Evolutionary conservation across 2,113 vertebrate genomes (phyloP).

Genomic region (Carettochelys insculpta): DNA sequence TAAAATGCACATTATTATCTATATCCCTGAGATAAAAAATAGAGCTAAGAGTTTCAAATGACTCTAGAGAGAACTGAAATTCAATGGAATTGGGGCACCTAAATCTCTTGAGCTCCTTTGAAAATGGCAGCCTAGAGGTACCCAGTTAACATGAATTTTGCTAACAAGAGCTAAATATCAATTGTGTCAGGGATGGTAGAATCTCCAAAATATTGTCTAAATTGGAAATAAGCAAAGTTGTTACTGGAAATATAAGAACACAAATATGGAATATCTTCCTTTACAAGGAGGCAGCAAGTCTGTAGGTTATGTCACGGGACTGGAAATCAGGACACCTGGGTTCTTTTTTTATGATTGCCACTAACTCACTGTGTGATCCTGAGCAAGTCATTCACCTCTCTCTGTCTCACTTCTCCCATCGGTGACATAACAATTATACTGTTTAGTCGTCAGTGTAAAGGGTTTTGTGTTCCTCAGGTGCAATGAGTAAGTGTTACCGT

Average conservation of each 20-base stretch:
- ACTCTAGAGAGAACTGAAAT: neutral
- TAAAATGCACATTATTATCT: neutral
- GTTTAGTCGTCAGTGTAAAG: neutral
- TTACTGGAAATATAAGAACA: neutral
- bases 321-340: neutral
- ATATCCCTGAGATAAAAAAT: neutral
- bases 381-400: neutral
- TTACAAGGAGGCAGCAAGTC: neutral
- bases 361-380: neutral
- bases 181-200: neutral
- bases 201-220: neutral
- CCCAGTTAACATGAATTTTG: neutral
- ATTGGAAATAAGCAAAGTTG: neutral
- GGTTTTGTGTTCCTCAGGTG: neutral
- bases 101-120: neutral
- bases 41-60: neutral
- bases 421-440: too few species aligned
- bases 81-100: neutral
- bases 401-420: neutral
- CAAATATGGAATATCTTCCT: neutral
- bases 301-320: neutral
- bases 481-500: neutral
- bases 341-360: neutral
- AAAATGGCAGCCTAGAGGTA: neutral
- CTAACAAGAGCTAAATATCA: neutral